These are phyloP conservation scores for Ectobius pallidus DNA, from an alignment of 2,888 invertebrate species.

Conservation along the genomic window DNA sequence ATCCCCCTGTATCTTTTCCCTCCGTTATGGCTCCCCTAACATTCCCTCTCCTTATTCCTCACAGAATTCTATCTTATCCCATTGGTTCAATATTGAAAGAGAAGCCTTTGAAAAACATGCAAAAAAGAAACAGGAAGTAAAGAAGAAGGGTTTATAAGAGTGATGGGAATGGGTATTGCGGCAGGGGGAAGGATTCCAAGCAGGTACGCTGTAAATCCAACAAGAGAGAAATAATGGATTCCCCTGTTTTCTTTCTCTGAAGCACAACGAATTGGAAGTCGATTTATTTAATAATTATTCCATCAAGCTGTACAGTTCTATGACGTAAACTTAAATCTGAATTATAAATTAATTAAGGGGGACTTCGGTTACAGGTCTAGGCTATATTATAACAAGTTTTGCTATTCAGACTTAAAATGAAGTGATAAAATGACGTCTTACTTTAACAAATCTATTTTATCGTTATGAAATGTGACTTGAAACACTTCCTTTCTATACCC, in stretches of 20 bases:
- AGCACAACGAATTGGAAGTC: neutral
- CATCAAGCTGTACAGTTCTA: constrained; percentile 8
- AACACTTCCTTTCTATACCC: no score
- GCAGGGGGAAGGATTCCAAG: neutral
- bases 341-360: no score
- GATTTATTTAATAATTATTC: constrained; percentile 20
- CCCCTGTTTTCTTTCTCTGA: neutral
- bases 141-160: neutral
- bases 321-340: no score
- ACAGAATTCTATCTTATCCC: constrained; percentile 18
- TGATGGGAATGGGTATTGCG: neutral
- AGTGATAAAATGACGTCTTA: no score
- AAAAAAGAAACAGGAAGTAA: neutral
- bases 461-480: no score
- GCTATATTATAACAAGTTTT: no score
- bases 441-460: no score
- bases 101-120: constrained; percentile 4
- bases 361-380: no score
- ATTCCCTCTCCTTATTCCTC: constrained; percentile 7
- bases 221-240: neutral
- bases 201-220: neutral
- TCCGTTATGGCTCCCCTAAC: constrained; percentile 24
- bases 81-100: constrained; percentile 33
- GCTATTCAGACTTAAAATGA: no score
- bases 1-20: constrained; percentile 24